Percentiles rank a stretch among this genome's conserved stretches.
Conservation (phyloP, 2,888 invertebrate species). For the Diarsia mendica region DNA sequence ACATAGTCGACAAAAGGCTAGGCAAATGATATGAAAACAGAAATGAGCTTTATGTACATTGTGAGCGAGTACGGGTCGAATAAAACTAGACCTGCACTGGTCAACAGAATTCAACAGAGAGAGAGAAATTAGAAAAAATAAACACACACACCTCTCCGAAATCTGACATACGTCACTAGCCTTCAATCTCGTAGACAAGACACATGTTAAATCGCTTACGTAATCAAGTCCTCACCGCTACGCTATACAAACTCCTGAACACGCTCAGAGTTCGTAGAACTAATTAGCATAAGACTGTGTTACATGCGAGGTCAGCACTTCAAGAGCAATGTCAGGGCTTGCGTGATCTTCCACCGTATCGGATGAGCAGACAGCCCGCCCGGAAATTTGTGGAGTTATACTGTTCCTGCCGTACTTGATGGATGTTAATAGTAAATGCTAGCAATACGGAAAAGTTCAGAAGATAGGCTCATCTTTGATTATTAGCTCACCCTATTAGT, state of each 20-base stretch:
- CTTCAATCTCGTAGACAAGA: neutral
- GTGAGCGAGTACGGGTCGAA: neutral
- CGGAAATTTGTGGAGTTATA: slow-evolving; percentile 23
- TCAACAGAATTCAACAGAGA: neutral
- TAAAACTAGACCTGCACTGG: neutral
- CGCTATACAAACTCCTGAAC: slow-evolving; percentile 19
- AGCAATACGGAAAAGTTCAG: neutral
- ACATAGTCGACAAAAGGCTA: neutral
- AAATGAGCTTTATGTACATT: neutral
- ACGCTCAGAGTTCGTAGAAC: slow-evolving; percentile 12
- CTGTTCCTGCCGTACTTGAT: neutral
- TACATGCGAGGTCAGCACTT: slow-evolving; percentile 44
- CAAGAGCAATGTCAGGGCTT: slow-evolving; percentile 61
- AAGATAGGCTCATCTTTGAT: neutral
- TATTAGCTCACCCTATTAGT: neutral
- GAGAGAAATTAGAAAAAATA: neutral
- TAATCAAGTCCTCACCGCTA: slow-evolving; percentile 32
- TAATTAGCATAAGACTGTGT: slow-evolving; percentile 56
- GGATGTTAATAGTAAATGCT: slow-evolving; percentile 22
- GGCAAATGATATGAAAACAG: neutral
- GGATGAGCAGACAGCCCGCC: slow-evolving; percentile 25
- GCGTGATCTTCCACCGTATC: slow-evolving; percentile 45
- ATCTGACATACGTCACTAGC: neutral
- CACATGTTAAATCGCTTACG: slow-evolving; percentile 23
- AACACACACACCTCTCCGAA: neutral